These are phyloP conservation scores for Magallana gigas DNA, from an alignment of 1,140 invertebrate genomes.

Conservation along the genomic window DNA sequence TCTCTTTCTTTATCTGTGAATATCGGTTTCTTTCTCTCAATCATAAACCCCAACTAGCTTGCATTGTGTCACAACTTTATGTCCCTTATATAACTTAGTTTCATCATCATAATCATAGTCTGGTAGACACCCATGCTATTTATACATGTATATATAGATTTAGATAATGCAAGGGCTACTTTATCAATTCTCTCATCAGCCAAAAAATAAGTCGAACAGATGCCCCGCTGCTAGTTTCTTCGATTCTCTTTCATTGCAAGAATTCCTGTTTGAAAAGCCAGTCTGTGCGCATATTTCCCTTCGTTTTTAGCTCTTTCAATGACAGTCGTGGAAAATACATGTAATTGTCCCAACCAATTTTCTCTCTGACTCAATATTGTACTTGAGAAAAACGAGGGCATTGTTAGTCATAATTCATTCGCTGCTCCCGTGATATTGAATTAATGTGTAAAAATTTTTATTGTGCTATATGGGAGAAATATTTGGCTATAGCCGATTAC, in stretches of 20 bases:
- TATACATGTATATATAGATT: no score
- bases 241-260: neutral
- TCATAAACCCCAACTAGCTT: no score
- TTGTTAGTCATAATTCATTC: slow-evolving; percentile 35
- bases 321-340: slow-evolving; percentile 1
- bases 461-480: slow-evolving; percentile 29
- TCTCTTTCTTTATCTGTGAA: no score
- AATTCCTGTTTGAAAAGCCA: neutral
- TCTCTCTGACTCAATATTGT: slow-evolving; percentile 29
- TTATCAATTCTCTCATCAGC: no score
- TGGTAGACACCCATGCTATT: no score
- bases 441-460: slow-evolving; percentile 33
- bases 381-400: slow-evolving; percentile 6
- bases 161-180: no score
- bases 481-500: slow-evolving; percentile 27
- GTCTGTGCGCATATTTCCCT: neutral
- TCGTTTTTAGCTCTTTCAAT: slow-evolving; percentile 9
- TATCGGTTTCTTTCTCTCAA: no score
- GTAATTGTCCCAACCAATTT: slow-evolving; percentile 5
- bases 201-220: neutral
- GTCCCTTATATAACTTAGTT: no score
- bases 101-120: no score
- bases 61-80: no score
- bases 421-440: slow-evolving; percentile 3
- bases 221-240: neutral